Conservation (phyloP, 2,797 vertebrate genomes). For the Cryptoblepharus egeriae region DNA sequence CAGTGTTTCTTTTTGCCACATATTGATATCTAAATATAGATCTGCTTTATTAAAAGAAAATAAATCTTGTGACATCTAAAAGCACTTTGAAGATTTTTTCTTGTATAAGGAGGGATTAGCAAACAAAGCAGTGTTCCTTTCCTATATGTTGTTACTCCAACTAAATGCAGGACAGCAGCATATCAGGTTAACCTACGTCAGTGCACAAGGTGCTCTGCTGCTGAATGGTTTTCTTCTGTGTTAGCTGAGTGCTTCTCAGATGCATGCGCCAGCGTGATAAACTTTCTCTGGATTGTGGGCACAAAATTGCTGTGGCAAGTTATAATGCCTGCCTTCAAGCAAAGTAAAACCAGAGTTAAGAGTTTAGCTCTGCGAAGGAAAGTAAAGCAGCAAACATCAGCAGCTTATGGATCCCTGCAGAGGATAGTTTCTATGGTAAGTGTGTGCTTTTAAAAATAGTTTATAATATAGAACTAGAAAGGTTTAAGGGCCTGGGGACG, state of each 20-base stretch:
- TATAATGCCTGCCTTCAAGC: conserved; percentile 77
- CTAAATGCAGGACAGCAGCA: not conserved
- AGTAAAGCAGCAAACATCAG: conserved; percentile 78
- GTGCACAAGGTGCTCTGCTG: conserved; percentile 38
- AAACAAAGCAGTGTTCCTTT: conserved; percentile 12
- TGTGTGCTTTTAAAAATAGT: conserved; percentile 10
- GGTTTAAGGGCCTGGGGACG: not conserved
- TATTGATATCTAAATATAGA: not conserved
- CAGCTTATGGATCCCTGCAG: conserved; percentile 81
- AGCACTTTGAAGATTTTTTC: conserved; percentile 1
- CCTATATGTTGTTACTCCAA: accelerated
- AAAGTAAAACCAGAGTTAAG: conserved; percentile 78
- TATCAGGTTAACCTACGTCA: conserved; percentile 9
- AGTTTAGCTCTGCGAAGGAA: conserved; percentile 80
- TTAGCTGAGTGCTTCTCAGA: not conserved
- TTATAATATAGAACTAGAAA: not conserved
- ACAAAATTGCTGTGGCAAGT: not conserved
- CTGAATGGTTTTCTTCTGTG: not conserved
- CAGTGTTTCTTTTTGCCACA: conserved; percentile 5
- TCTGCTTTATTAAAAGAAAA: conserved; percentile 11
- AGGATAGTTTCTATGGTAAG: conserved; percentile 83
- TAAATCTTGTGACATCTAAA: not conserved
- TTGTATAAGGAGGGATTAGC: not conserved
- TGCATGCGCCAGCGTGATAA: not conserved
- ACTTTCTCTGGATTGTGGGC: conserved; percentile 35